Evolutionary conservation across 2,888 invertebrate species (phyloP), one percentile per base, ranked within the genome.

Genomic region (Agrilus cyanescens): DNA sequence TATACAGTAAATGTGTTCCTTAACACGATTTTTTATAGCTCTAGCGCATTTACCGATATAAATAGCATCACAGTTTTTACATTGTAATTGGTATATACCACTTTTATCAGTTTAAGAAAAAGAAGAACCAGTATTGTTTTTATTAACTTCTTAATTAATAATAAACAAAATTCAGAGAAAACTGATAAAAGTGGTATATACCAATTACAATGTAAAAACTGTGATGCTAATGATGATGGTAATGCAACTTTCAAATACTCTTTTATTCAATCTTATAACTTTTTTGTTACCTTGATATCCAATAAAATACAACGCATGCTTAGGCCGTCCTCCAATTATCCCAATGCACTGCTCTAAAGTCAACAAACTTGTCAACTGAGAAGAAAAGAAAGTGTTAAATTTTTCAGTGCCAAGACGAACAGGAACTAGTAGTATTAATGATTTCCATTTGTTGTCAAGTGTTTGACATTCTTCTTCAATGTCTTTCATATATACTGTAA

Each of bases 281-380:
- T n/a, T n/a, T 25, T 2, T 25, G 25, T 25, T 25, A 76, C 77
- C 78, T 74, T 93, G 93, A 64, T 83, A 91, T 37, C 94, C 95
- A 48, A 94, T 78, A 70, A 95, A 93, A 66, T 90, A 95, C 30
- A 94, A 69, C 12, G 94, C 90, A 72, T 93, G 93, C 60, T 87
- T 86, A 1, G 94, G 94, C 55, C 86, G 74, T 12, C 95, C 95
- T 6, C 94, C 95, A 58, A 94, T 90, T 39, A 94, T 82, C 15
- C 95, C 94, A 55, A 94, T 80, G 57, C 89, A 93, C 56, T 80
- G 77, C 53, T 85, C 83, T 48, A 87, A 72, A 49, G 84, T 84
- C 32, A 94, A 74, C 37, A 93, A 66, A 29, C 81, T 76, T 46
- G 86, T 85, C 20, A 94, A 69, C 60, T 88, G 88, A 12, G 85